These are phyloP conservation scores for Incurvaria masculella DNA, from an alignment of 2,888 invertebrate genomes.

Conservation along the genomic window DNA sequence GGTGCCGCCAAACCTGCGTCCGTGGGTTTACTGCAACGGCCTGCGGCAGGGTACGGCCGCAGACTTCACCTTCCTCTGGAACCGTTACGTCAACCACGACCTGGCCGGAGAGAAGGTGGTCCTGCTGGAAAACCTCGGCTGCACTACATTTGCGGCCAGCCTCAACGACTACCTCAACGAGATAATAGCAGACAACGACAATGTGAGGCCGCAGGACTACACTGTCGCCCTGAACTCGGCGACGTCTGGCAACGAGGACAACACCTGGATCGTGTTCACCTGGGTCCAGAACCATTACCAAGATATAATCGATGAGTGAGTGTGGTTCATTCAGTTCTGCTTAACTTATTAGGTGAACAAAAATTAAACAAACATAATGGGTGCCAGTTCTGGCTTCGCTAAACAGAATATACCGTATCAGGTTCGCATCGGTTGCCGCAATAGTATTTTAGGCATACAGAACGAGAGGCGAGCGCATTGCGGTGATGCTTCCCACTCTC, in stretches of 20 bases:
- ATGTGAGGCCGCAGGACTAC: constrained; percentile 42
- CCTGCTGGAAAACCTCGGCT: constrained; percentile 66
- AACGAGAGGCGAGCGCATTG: too few species aligned
- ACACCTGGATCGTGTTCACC: constrained; percentile 51
- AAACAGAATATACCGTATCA: too few species aligned
- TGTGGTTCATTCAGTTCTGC: too few species aligned
- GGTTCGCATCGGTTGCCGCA: too few species aligned
- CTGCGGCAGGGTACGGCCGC: constrained; percentile 57
- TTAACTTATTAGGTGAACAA: too few species aligned
- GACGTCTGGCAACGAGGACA: constrained; percentile 51
- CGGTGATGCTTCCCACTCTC: too few species aligned
- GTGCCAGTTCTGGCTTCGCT: too few species aligned
- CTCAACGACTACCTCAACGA: constrained; percentile 28
- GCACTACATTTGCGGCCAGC: constrained; percentile 51
- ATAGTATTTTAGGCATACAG: too few species aligned
- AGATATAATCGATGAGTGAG: constrained; percentile 24
- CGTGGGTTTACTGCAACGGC: constrained; percentile 72
- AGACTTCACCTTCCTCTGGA: constrained; percentile 68
- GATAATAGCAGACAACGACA: constrained; percentile 24
- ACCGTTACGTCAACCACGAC: constrained; percentile 54
- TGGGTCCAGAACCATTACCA: constrained; percentile 41
- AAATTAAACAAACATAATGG: too few species aligned
- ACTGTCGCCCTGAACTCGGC: constrained; percentile 43
- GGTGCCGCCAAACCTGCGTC: constrained; percentile 51
- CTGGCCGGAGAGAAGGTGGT: constrained; percentile 65